Conservation (phyloP, 2,888 invertebrate species). For the Lasioglossum oenotherae region DNA sequence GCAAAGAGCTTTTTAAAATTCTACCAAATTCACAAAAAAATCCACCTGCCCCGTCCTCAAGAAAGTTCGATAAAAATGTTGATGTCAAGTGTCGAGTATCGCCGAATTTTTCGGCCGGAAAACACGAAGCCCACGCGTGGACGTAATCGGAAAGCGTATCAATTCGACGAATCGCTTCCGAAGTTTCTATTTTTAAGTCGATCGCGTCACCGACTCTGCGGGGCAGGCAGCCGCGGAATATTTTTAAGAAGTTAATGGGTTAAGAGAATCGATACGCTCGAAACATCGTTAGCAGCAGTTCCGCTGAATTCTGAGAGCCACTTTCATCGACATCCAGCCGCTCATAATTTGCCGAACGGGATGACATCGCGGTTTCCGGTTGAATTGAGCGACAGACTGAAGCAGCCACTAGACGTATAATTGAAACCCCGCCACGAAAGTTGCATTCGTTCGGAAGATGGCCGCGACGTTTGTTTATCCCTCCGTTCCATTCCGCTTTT, state of each 20-base stretch:
- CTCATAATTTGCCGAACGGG: slow-evolving; percentile 25
- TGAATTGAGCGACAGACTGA: neutral
- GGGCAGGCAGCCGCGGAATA: neutral
- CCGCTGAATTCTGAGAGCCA: slow-evolving; percentile 19
- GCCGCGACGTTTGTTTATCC: neutral
- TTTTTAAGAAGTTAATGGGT: slow-evolving; percentile 19
- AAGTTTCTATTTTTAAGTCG: neutral
- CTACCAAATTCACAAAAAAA: too few species aligned
- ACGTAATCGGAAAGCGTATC: neutral
- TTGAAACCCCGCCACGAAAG: slow-evolving; percentile 13
- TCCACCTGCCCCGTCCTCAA: neutral
- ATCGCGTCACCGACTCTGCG: neutral
- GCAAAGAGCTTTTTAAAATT: too few species aligned
- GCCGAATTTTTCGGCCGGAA: neutral
- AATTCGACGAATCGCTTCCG: neutral
- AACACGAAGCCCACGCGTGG: neutral
- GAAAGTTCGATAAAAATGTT: neutral
- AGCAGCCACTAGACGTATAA: slow-evolving; percentile 14
- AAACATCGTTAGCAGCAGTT: slow-evolving; percentile 3
- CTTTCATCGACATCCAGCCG: neutral
- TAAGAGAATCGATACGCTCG: slow-evolving; percentile 26
- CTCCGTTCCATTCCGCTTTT: neutral
- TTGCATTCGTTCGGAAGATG: slow-evolving; percentile 7
- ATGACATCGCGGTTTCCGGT: slow-evolving; percentile 29
- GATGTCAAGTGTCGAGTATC: too few species aligned